A percentile compares a stretch with the other conserved stretches of the same genome.
phyloP scores from a whole-genome alignment of 2,888 invertebrate genomes.

The Ophion ventricosus region DNA sequence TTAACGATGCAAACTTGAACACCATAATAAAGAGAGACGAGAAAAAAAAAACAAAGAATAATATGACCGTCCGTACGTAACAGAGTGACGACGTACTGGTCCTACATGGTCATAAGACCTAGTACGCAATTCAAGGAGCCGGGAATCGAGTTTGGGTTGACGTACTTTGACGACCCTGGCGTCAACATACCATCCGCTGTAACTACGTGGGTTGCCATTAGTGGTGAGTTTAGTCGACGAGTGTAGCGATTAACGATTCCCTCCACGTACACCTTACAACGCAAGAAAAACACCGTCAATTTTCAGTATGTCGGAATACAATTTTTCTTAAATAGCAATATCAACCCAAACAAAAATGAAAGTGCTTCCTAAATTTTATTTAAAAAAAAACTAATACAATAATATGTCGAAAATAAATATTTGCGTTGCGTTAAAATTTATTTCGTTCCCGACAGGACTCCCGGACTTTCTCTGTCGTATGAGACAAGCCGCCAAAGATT shows the following conservation, averaged over 20 bases:
- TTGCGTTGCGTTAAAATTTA: neutral
- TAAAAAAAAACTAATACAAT: no score
- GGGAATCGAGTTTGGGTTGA: conserved; percentile 92
- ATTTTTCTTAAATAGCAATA: no score
- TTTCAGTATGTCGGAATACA: no score
- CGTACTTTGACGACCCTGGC: conserved; percentile 95
- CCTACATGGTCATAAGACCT: conserved; percentile 93
- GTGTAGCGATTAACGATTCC: neutral
- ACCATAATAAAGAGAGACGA: neutral
- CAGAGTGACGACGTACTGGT: conserved; percentile 91
- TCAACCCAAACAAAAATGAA: no score
- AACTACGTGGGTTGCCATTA: conserved; percentile 88
- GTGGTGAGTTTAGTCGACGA: conserved; percentile 78
- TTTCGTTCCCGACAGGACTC: conserved; percentile 84
- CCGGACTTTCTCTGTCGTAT: conserved; percentile 90
- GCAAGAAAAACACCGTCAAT: neutral
- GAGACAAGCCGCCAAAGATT: conserved; percentile 88
- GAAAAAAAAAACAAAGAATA: conserved; percentile 17
- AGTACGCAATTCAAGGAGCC: conserved; percentile 86
- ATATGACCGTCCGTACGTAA: conserved; percentile 47
- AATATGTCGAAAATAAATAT: neutral
- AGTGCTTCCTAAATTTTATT: no score
- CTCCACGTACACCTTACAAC: neutral
- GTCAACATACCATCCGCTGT: conserved; percentile 89
- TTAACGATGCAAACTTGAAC: no score